Evolutionary conservation across 2,113 vertebrate genomes (phyloP).

Genomic region (Grammomys dolichurus): DNA sequence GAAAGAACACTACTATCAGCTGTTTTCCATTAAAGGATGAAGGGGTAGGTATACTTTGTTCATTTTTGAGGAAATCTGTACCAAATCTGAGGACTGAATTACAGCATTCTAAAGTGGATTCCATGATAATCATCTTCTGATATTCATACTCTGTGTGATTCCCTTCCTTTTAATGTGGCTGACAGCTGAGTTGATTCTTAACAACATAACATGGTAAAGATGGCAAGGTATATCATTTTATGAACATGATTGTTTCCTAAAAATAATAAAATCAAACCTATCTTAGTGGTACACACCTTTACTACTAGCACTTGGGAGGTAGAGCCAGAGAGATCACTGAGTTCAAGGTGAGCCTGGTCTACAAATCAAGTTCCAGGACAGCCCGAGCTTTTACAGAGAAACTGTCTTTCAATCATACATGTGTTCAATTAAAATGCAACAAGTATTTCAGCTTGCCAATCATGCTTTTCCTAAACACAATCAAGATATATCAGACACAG

Average conservation of each 20-base stretch:
- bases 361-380: neutral
- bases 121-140: neutral
- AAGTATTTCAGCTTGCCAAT: slow-evolving; percentile 36
- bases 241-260: neutral
- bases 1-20: slow-evolving; percentile 28
- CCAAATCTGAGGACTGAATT: slow-evolving; percentile 3
- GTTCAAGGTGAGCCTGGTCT: neutral
- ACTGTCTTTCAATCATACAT: slow-evolving; percentile 45
- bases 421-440: neutral
- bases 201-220: neutral
- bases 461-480: slow-evolving; percentile 33
- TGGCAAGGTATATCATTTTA: neutral
- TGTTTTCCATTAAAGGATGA: slow-evolving; percentile 12
- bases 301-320: neutral
- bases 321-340: neutral
- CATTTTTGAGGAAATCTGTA: slow-evolving; percentile 4
- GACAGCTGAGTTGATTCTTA: neutral
- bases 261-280: neutral
- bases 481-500: neutral
- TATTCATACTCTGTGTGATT: neutral
- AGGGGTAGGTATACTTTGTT: neutral
- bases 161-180: neutral
- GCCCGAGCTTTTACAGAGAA: neutral
- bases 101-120: neutral
- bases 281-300: neutral